These are phyloP conservation scores for Melanotaenia parkinsoni DNA, from an alignment of 2,797 vertebrate genomes.

Conservation along the genomic window DNA sequence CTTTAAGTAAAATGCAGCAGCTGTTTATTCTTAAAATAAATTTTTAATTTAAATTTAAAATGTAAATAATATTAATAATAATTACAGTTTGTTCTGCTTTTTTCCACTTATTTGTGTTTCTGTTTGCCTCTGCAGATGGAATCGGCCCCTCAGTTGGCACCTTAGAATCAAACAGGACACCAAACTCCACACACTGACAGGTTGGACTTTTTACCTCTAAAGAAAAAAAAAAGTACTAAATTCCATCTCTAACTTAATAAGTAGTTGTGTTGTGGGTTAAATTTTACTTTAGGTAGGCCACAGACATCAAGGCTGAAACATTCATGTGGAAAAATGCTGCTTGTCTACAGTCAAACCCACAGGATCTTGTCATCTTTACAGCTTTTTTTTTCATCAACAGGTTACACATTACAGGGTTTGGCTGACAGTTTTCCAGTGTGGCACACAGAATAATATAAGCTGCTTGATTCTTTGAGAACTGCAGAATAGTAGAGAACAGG, in stretches of 20 bases:
- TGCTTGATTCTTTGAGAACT: slow-evolving; percentile 46
- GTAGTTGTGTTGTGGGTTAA: slow-evolving; percentile 28
- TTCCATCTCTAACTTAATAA: slow-evolving; percentile 32
- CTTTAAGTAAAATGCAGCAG: slow-evolving; percentile 10
- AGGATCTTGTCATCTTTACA: slow-evolving; percentile 53
- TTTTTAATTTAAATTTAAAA: too few species aligned
- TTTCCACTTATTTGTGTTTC: not conserved
- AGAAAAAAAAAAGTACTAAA: slow-evolving; percentile 33
- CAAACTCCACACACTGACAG: slow-evolving; percentile 54
- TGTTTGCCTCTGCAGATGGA: slow-evolving; percentile 77
- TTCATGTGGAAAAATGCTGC: slow-evolving; percentile 59
- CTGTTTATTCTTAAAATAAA: not conserved
- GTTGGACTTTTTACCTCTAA: slow-evolving; percentile 53
- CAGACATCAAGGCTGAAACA: slow-evolving; percentile 35
- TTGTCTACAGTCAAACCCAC: slow-evolving; percentile 24
- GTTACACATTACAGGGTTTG: slow-evolving; percentile 27
- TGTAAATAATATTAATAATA: not conserved
- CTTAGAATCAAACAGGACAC: slow-evolving; percentile 61
- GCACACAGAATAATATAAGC: slow-evolving; percentile 55
- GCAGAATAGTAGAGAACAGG: slow-evolving; percentile 69
- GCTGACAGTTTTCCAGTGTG: slow-evolving; percentile 69
- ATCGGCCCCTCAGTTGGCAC: slow-evolving; percentile 51
- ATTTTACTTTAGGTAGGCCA: slow-evolving; percentile 31
- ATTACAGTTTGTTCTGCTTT: not conserved
- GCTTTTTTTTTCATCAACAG: slow-evolving; percentile 18